These are phyloP conservation scores for Pogonocichla stellata DNA, from an alignment of 2,113 vertebrate genomes.

Conservation along the genomic window DNA sequence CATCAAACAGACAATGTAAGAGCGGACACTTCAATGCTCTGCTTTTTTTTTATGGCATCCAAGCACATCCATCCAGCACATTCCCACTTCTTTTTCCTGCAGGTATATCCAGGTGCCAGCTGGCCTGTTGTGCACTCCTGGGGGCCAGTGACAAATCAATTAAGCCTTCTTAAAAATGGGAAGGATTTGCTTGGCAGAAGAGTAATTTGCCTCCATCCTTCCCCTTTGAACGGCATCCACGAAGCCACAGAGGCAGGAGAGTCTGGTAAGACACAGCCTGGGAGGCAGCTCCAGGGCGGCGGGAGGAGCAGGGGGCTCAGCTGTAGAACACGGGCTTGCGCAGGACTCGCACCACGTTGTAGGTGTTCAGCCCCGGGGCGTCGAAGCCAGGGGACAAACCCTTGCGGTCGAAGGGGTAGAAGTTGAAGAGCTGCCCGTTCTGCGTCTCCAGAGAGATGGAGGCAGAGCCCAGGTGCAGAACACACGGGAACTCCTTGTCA, in stretches of 20 bases:
- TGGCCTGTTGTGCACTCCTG: not conserved
- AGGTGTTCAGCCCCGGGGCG: conserved; percentile 89
- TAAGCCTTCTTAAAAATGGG: not conserved
- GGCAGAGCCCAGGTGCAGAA: conserved; percentile 79
- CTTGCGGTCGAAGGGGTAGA: conserved; percentile 79
- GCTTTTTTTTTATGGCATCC: not conserved
- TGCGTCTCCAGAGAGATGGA: conserved; percentile 88
- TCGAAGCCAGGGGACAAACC: conserved; percentile 88
- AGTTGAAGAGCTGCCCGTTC: conserved; percentile 88
- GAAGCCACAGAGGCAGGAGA: not conserved
- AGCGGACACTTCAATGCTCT: not conserved
- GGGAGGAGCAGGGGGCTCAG: not conserved
- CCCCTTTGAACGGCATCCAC: not conserved
- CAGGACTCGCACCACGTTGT: conserved; percentile 80
- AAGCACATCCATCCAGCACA: not conserved
- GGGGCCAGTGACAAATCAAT: not conserved
- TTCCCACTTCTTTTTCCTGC: not conserved
- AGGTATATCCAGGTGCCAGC: not conserved
- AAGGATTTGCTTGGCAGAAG: not conserved
- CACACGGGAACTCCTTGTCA: conserved; percentile 86
- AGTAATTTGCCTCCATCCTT: conserved; percentile 2
- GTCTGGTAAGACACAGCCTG: not conserved
- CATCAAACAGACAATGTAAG: not conserved
- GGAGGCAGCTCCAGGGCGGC: not conserved
- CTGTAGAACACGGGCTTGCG: conserved; percentile 76